These are phyloP conservation scores for Dipodomys merriami DNA, from an alignment of 2,113 vertebrate species.

Conservation along the genomic window DNA sequence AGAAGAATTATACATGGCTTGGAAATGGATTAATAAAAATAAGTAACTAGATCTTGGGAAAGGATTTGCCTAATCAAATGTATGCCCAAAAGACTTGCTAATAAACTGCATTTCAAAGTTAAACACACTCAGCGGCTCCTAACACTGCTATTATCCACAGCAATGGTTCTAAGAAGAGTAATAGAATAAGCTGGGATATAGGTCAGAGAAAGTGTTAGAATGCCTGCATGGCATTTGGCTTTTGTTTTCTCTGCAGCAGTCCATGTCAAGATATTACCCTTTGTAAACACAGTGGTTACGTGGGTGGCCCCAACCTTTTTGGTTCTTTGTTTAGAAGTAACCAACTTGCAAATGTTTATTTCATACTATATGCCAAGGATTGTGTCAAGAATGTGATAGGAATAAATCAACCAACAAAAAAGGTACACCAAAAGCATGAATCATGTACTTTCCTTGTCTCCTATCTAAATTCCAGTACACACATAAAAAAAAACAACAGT, in stretches of 20 bases:
- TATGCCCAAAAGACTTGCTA: background rate
- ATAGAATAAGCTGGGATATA: background rate
- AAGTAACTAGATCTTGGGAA: slow-evolving; percentile 42
- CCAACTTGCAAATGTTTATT: background rate
- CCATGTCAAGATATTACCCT: background rate
- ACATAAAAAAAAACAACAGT: background rate
- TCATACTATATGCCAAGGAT: background rate
- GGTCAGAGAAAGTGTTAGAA: background rate
- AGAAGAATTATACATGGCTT: background rate
- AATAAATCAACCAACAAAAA: slow-evolving; percentile 17
- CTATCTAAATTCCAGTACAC: no score
- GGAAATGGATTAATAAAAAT: slow-evolving; percentile 42
- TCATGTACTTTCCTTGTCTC: background rate
- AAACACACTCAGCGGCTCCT: background rate
- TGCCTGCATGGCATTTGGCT: background rate
- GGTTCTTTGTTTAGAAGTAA: background rate
- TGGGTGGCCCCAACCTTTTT: background rate
- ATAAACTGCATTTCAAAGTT: background rate
- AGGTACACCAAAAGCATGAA: background rate
- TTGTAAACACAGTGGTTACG: background rate
- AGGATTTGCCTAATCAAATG: background rate
- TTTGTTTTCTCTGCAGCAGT: background rate
- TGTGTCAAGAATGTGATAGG: background rate
- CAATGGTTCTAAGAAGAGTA: background rate
- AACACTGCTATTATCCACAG: background rate